Base-by-base conservation (phyloP, 2,888 invertebrate species). In the Neoitamus cyanurus region DNA sequence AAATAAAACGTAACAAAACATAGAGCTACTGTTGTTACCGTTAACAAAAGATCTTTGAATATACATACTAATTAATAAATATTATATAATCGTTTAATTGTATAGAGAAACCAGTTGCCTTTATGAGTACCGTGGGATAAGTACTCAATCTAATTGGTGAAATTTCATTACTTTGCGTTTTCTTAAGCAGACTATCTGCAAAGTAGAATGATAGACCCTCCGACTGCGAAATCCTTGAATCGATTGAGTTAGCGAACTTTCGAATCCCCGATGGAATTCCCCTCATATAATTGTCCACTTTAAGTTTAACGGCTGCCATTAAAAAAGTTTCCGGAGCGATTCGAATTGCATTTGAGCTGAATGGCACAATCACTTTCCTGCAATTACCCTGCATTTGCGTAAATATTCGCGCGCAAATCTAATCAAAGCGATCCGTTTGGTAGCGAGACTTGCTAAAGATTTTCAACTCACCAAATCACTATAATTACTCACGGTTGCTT, bases 361-460 rank as follows among this genome's bases (percentile, higher is more conserved):
- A 58, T 58, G 58, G 58, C 15, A 25, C 58, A 58, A 58, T 58
- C 15, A 58, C 58, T 58, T 58, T 58, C 25, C 58, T 58, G 58
- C 58, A 58, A 58, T 58, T 58, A 58, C 20, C 58, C 58, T 58
- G 58, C 58, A 58, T 58, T 58, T 58, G 58, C 58, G 58, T 58
- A 58, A 58, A 58, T 58, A 25, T 58, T 58, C 58, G 58, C 58
- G 58, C 20, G 20, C 15, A 20, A 58, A 58, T 58, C 58, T 25
- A 15, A 58, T 58, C 58, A 58, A 58, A 58, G 9, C 11, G 58
- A 58, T 58, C 58, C 58, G 58, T 3, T 25, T 58, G 20, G 15
- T 7, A 20, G 6, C 15, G 58, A 20, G 20, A 25, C 9, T 58
- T 20, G 3, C 25, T 15, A 58, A 58, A 58, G 58, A 25, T 58